Base-by-base conservation (phyloP, 1,140 invertebrate species). In the Helicoverpa armigera region DNA sequence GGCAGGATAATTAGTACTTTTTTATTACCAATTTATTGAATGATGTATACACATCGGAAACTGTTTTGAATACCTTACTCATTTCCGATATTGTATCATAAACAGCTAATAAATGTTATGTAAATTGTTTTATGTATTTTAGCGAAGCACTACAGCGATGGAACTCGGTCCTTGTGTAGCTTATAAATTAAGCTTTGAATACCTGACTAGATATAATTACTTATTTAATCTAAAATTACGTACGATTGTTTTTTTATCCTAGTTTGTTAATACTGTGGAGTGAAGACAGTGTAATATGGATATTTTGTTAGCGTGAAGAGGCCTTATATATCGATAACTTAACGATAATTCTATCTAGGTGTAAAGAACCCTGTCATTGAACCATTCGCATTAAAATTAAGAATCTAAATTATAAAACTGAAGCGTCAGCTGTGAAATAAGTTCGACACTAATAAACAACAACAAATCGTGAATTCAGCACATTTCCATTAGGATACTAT, bases 131-230 rank as follows among this genome's bases (percentile, higher is more conserved):
- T 31, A 58, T 79, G 53, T 79, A 51, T 72, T 61, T 79, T 61
- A 79, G 29, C 69, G 23, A 14, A 72, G 29, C 23, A 60, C 60
- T 73, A 18, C 69, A 54, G 7, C 54, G 50, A 5, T 74, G 12
- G 50, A 70, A 14, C 29, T 76, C 31, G 56, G 61, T 73, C 13
- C 65, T 83, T 81, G 75, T 78, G 73, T 82, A 79, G 81, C 77
- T 53, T 70, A 69, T 73, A 70, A 53, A 82, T 74, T 84, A 86
- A 83, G 81, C 73, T 83, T 82, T 35, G 65, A 82, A 79, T 86
- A 87, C 84, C 82, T 84, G 84, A 84, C 67, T 84, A 84, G 82
- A 74, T 82, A 83, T 83, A 83, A 80, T 75, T 80, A 76, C 77
- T 81, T 81, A 76, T 80, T 81, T 81, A 81, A 77, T 14, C 18